A percentile compares a stretch with the other conserved stretches of the same genome.
phyloP scores from a whole-genome alignment of 2,113 vertebrate genomes.

The Lophura nycthemera region DNA sequence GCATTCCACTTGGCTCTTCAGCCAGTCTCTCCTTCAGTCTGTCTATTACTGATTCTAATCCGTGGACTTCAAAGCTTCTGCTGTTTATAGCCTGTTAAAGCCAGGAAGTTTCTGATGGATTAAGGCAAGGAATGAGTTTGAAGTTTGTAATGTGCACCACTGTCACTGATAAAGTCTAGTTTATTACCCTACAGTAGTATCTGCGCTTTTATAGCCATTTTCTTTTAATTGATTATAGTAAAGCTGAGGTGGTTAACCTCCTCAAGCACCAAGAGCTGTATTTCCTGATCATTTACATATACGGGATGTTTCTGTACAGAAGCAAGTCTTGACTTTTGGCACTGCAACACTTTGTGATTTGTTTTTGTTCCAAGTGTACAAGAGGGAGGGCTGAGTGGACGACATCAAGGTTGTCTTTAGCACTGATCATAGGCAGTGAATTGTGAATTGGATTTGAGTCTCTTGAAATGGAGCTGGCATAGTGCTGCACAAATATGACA shows the following conservation, averaged over 20 bases:
- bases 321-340: neutral
- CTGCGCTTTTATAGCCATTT: conserved; percentile 78
- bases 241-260: conserved; percentile 48
- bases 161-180: conserved; percentile 81
- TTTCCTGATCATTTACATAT: neutral
- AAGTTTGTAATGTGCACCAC: conserved; percentile 83
- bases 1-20: conserved; percentile 75
- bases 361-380: neutral
- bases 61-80: conserved; percentile 81
- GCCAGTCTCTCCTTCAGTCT: conserved; percentile 70
- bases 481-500: neutral
- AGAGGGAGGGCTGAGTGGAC: neutral
- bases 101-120: conserved; percentile 88
- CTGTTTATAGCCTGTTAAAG: conserved; percentile 89
- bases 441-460: neutral
- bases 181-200: conserved; percentile 81
- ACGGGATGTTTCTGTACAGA: neutral
- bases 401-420: neutral
- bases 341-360: neutral
- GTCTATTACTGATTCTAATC: conserved; percentile 80
- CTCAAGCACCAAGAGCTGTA: conserved; percentile 2
- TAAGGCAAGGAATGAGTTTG: conserved; percentile 85
- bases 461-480: neutral
- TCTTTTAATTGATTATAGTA: conserved; percentile 73
- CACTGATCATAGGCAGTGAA: neutral